These are phyloP conservation scores for Etheostoma perlongum DNA, from an alignment of 2,797 vertebrate genomes.

Conservation along the genomic window DNA sequence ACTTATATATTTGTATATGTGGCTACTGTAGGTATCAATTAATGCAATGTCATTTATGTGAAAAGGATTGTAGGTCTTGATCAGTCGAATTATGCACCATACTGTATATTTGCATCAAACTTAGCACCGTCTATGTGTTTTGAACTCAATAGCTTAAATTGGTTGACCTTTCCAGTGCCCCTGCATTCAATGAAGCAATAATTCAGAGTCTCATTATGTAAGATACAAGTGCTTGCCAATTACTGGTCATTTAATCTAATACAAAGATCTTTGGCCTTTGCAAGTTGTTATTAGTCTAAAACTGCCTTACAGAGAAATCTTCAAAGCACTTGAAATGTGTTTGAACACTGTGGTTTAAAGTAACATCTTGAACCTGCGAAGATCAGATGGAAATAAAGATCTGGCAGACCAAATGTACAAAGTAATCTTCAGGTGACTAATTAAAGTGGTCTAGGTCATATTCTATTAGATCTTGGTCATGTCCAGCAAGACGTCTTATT, in stretches of 20 bases:
- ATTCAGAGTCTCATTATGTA: slow-evolving; percentile 25
- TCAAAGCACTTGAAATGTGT: slow-evolving; percentile 31
- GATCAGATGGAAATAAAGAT: slow-evolving; percentile 31
- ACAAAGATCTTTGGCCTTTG: slow-evolving; percentile 7
- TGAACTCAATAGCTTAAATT: slow-evolving; percentile 28
- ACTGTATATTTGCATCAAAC: slow-evolving; percentile 5
- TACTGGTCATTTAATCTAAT: slow-evolving; percentile 13
- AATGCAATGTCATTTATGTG: background rate
- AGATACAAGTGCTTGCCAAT: slow-evolving; percentile 19
- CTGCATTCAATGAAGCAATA: slow-evolving; percentile 26
- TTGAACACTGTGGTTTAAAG: slow-evolving; percentile 36
- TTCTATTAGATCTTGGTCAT: slow-evolving; percentile 53
- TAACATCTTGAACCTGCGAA: slow-evolving; percentile 18
- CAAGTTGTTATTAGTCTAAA: slow-evolving; percentile 10
- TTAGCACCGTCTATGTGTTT: slow-evolving; percentile 1
- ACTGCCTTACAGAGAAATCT: slow-evolving; percentile 27
- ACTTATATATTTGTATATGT: background rate
- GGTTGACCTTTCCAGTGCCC: slow-evolving; percentile 20
- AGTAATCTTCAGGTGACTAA: slow-evolving; percentile 54
- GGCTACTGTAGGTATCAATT: background rate
- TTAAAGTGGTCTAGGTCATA: slow-evolving; percentile 59
- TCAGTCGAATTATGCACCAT: background rate
- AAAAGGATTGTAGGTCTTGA: background rate
- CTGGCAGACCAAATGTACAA: slow-evolving; percentile 41
- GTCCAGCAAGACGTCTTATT: slow-evolving; percentile 14